phyloP scores from a whole-genome alignment of 2,113 vertebrate genomes.

The pig (Sus scrofa) region DNA sequence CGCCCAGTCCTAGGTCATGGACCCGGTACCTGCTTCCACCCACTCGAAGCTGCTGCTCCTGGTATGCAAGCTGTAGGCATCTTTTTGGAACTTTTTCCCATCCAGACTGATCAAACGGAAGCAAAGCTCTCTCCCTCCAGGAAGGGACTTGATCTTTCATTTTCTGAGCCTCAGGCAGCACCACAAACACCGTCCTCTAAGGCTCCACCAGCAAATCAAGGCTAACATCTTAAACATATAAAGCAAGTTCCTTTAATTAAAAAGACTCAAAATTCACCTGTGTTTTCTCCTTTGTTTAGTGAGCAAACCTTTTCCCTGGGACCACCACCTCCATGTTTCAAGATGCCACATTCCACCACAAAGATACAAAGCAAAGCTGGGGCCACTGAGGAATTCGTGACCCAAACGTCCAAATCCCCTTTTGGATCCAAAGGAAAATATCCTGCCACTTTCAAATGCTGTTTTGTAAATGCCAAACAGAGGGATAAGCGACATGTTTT shows the following conservation, averaged over 20 bases:
- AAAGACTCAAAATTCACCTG: not conserved
- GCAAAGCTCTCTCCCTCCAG: not conserved
- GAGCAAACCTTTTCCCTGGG: not conserved
- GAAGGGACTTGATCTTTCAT: not conserved
- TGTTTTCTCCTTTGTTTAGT: not conserved
- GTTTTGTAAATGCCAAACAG: not conserved
- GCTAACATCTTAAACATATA: not conserved
- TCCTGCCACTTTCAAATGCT: not conserved
- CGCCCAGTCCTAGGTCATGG: not conserved
- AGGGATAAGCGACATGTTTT: not conserved
- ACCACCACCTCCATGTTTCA: not conserved
- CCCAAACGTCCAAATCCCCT: not conserved
- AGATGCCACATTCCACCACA: not conserved
- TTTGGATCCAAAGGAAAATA: conserved; percentile 1
- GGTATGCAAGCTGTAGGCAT: not conserved
- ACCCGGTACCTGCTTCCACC: too few relatives aligned
- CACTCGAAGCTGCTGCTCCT: not conserved
- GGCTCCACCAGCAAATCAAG: not conserved
- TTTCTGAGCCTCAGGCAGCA: not conserved
- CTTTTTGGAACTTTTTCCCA: not conserved
- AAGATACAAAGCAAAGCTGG: conserved; percentile 22
- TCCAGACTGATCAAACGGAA: not conserved
- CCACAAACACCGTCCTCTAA: not conserved
- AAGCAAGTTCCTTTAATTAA: not conserved
- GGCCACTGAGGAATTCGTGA: not conserved